These are phyloP conservation scores for Dasyprocta punctata DNA, from an alignment of 2,113 vertebrate species.

Conservation along the genomic window DNA sequence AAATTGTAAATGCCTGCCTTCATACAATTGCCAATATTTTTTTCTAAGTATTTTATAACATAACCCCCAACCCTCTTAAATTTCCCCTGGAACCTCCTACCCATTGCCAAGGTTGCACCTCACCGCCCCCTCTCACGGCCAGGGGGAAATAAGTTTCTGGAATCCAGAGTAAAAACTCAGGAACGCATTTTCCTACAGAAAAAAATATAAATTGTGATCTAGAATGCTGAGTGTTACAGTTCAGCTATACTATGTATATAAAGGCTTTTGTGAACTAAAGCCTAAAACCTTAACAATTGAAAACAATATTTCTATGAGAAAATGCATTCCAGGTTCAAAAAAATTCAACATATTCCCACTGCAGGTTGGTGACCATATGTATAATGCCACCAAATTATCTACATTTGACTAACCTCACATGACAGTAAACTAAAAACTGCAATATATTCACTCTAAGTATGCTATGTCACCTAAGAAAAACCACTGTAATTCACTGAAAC, in stretches of 20 bases:
- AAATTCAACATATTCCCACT: slow-evolving; percentile 44
- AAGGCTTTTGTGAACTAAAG: slow-evolving; percentile 76
- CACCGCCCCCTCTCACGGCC: slow-evolving; percentile 80
- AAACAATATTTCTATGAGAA: slow-evolving; percentile 80
- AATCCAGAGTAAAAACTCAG: slow-evolving; percentile 84
- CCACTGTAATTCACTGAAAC: slow-evolving; percentile 29
- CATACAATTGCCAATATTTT: slow-evolving; percentile 29
- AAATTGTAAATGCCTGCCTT: neutral
- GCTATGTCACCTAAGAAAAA: slow-evolving; percentile 33
- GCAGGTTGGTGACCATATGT: slow-evolving; percentile 68
- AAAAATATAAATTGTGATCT: slow-evolving; percentile 83
- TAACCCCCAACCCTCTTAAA: slow-evolving; percentile 73
- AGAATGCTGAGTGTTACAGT: slow-evolving; percentile 76
- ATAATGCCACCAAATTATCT: slow-evolving; percentile 57
- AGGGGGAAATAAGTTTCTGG: slow-evolving; percentile 82
- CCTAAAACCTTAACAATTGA: slow-evolving; percentile 66
- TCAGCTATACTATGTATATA: slow-evolving; percentile 73
- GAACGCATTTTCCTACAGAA: slow-evolving; percentile 84
- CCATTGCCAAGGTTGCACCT: slow-evolving; percentile 81
- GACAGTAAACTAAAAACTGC: slow-evolving; percentile 19
- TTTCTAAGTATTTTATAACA: slow-evolving; percentile 34
- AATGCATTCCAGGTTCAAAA: slow-evolving; percentile 81
- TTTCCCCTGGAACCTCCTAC: slow-evolving; percentile 75
- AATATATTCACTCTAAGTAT: neutral
- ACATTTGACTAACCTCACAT: neutral